These are phyloP conservation scores for Stegodyphus mimosarum DNA, from an alignment of 1,140 invertebrate genomes.

Conservation along the genomic window DNA sequence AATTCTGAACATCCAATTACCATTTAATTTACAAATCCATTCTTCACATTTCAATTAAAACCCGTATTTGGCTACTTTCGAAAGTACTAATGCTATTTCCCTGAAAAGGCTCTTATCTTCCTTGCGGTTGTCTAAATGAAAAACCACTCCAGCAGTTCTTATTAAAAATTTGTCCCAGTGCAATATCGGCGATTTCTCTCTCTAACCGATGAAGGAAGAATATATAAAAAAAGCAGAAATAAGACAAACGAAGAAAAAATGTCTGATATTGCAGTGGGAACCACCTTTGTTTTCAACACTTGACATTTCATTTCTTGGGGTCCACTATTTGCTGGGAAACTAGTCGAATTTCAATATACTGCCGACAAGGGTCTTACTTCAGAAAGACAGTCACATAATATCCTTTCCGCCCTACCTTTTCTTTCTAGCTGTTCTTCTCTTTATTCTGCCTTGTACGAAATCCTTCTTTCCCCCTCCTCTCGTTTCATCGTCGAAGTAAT, in stretches of 20 bases:
- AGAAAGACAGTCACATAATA: constrained; percentile 15
- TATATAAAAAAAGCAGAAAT: too few relatives aligned
- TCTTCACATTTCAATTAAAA: too few relatives aligned
- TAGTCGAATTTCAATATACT: constrained; percentile 1
- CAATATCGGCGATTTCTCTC: too few relatives aligned
- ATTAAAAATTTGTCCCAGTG: too few relatives aligned
- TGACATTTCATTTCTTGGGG: constrained; percentile 1
- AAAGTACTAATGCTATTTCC: too few relatives aligned
- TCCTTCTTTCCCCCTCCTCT: not conserved
- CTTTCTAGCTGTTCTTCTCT: not conserved
- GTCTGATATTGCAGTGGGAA: constrained; percentile 1
- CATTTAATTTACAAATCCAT: too few relatives aligned
- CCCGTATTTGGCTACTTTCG: too few relatives aligned
- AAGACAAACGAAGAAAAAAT: not conserved
- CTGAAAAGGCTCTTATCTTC: too few relatives aligned
- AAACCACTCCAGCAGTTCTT: too few relatives aligned
- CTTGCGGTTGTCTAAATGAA: too few relatives aligned
- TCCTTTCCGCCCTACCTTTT: constrained; percentile 5
- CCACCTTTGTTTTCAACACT: constrained; percentile 14
- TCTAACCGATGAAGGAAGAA: too few relatives aligned
- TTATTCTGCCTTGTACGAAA: constrained; percentile 2
- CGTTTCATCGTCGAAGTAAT: constrained; percentile 10
- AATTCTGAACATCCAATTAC: too few relatives aligned
- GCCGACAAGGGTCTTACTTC: not conserved
- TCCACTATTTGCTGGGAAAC: constrained; percentile 3